Conservation (phyloP, 2,113 vertebrate genomes). For the Stictonetta naevosa region DNA sequence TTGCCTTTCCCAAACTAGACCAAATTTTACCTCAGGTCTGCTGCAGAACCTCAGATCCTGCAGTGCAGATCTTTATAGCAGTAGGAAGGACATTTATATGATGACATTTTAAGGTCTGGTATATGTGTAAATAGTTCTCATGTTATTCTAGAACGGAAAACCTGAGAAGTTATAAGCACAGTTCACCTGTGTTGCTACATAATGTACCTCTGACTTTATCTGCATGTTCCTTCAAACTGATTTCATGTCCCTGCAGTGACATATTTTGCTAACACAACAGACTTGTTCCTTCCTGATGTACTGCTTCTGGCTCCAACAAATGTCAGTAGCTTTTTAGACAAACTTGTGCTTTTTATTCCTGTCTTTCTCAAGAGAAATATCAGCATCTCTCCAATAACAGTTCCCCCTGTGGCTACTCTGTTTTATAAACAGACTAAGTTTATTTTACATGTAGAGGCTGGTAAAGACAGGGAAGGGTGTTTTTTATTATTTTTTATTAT, state of each 20-base stretch:
- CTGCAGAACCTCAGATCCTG: background rate
- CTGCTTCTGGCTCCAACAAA: conserved; percentile 60
- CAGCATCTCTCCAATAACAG: background rate
- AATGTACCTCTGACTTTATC: conserved; percentile 21
- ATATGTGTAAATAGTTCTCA: background rate
- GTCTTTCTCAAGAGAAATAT: conserved; percentile 48
- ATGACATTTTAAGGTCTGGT: background rate
- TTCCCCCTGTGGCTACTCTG: conserved; percentile 1
- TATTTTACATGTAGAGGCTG: background rate
- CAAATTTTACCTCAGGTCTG: background rate
- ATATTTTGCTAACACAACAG: conserved; percentile 67
- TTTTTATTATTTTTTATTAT: background rate
- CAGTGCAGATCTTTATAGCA: background rate
- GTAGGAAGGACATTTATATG: background rate
- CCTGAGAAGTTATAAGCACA: background rate
- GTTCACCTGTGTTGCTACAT: background rate
- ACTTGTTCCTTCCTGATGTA: conserved; percentile 35
- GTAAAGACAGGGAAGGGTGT: background rate
- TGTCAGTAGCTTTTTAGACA: conserved; percentile 62
- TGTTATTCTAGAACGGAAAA: background rate
- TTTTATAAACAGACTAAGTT: conserved; percentile 12
- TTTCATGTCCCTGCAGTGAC: conserved; percentile 54
- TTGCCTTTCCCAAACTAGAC: background rate
- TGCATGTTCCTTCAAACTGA: conserved; percentile 47
- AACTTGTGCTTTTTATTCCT: conserved; percentile 53